Conservation (phyloP, 2,797 vertebrate species). For the Hippoglossus hippoglossus region DNA sequence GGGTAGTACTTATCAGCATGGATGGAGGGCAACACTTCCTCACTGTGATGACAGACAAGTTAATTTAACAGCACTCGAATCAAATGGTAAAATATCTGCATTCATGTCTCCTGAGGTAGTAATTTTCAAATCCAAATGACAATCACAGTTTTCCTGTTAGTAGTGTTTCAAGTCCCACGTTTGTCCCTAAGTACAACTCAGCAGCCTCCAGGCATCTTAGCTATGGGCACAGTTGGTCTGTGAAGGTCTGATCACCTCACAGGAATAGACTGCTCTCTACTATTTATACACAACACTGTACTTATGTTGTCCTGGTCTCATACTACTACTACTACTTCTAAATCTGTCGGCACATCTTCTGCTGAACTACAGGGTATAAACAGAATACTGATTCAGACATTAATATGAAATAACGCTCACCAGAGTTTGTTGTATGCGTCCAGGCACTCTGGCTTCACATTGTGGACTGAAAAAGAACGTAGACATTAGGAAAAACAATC, state of each 20-base stretch:
- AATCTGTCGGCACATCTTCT: background rate
- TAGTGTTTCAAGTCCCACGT: slow-evolving; percentile 27
- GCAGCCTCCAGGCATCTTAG: slow-evolving; percentile 37
- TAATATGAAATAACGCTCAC: slow-evolving; percentile 81
- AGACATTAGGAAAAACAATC: background rate
- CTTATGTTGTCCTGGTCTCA: background rate
- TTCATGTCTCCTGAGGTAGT: background rate
- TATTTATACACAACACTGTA: slow-evolving; percentile 33
- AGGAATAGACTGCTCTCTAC: slow-evolving; percentile 66
- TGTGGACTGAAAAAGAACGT: slow-evolving; percentile 89
- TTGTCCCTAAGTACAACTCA: slow-evolving; percentile 12
- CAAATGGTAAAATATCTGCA: background rate
- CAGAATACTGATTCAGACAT: background rate
- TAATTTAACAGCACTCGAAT: background rate
- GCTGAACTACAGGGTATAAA: background rate
- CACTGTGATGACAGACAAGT: slow-evolving; percentile 79
- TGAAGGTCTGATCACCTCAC: slow-evolving; percentile 46
- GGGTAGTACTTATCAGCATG: slow-evolving; percentile 95
- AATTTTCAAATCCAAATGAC: background rate
- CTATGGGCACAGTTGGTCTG: slow-evolving; percentile 44
- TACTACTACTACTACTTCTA: background rate
- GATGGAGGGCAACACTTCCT: slow-evolving; percentile 95
- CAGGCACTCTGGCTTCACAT: slow-evolving; percentile 97
- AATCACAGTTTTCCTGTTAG: slow-evolving; percentile 9
- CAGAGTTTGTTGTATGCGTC: slow-evolving; percentile 97